phyloP scores from a whole-genome alignment of 2,888 invertebrate genomes.

The Chaetoderma sp. region DNA sequence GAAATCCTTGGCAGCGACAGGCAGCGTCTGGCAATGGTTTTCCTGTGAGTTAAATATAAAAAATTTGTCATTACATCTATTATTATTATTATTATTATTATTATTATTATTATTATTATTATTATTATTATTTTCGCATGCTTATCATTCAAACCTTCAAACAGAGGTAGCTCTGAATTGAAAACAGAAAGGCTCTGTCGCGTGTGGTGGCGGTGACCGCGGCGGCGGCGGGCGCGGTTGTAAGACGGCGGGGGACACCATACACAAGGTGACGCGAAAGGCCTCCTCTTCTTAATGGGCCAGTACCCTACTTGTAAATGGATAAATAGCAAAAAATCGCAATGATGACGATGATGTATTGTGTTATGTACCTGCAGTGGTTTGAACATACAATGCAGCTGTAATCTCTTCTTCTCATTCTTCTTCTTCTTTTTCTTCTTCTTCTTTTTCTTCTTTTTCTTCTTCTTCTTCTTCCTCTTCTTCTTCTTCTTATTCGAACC shows the following conservation, averaged over 20 bases:
- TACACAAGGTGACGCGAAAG: too few species aligned
- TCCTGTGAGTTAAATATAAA: background rate
- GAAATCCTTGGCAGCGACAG: conserved; percentile 73
- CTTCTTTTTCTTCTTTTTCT: background rate
- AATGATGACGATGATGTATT: background rate
- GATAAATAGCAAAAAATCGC: too few species aligned
- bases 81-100: background rate
- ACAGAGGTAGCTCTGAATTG: too few species aligned
- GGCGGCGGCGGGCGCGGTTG: too few species aligned
- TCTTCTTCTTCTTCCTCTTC: background rate
- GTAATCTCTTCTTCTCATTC: background rate
- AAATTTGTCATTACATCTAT: background rate
- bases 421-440: background rate
- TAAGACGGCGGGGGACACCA: too few species aligned
- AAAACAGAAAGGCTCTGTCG: too few species aligned
- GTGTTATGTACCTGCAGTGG: background rate
- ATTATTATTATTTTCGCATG: too few species aligned
- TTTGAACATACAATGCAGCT: background rate
- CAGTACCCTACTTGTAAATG: too few species aligned
- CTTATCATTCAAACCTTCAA: too few species aligned
- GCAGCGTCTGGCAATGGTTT: conserved; percentile 2
- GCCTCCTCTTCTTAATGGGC: too few species aligned
- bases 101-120: background rate
- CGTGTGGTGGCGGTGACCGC: too few species aligned
- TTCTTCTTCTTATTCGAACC: background rate